Conservation (phyloP, 2,113 vertebrate species). For the Zapus hudsonius region DNA sequence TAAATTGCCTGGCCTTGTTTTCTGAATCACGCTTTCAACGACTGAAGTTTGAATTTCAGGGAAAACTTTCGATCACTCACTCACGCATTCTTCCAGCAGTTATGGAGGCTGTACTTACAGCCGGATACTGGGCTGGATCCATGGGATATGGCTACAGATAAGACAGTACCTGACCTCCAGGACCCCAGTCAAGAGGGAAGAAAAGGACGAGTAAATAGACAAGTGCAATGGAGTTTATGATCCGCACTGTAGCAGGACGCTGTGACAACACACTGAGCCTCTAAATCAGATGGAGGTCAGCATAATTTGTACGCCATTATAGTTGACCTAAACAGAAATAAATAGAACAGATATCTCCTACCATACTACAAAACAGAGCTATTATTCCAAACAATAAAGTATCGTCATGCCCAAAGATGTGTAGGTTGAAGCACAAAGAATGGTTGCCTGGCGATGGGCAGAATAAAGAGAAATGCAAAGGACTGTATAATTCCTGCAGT, state of each 20-base stretch:
- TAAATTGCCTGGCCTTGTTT: background rate
- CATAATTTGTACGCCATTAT: background rate
- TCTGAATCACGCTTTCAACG: background rate
- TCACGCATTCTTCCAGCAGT: background rate
- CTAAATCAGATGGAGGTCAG: background rate
- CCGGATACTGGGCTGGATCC: background rate
- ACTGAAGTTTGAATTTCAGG: background rate
- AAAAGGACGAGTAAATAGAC: background rate
- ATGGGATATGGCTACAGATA: background rate
- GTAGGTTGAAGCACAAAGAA: constrained; percentile 60
- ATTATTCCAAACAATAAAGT: constrained; percentile 49
- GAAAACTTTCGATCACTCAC: background rate
- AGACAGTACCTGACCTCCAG: background rate
- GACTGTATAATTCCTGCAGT: background rate
- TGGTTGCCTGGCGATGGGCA: constrained; percentile 70
- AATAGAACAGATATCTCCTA: background rate
- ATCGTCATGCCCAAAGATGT: constrained; percentile 21
- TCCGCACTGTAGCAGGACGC: background rate
- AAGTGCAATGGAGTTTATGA: background rate
- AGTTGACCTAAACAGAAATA: constrained; percentile 23
- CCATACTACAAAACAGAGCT: background rate
- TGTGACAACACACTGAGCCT: background rate
- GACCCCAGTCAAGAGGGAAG: background rate
- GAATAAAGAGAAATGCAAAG: constrained; percentile 41
- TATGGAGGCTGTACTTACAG: background rate